Evolutionary conservation across 1,140 invertebrate genomes (phyloP), one percentile per base, ranked within the genome.

Genomic region (Heliconius melpomene): DNA sequence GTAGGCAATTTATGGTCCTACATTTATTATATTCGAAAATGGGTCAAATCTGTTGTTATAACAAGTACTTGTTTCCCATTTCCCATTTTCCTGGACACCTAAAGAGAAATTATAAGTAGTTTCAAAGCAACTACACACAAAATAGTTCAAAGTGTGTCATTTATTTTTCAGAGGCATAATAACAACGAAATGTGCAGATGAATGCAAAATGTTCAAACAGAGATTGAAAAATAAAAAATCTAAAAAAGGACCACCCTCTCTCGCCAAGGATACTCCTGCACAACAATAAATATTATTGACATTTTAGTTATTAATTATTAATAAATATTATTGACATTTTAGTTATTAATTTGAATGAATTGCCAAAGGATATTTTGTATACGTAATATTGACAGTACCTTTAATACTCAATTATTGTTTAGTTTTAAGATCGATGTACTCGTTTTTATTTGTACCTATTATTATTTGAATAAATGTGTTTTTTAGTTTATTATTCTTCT

Each of bases 171-270:
- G 95, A 57, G 90, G 86, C 78, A 91, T 95, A 13, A 96, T 96
- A 23, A 96, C 95, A 5, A 95, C 95, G 0, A 96, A 96, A 88
- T 96, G 96, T 83, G 95, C 96, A 5, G 96, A 96, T 78, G 96
- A 96, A 87, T 95, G 95, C 79, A 96, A 96, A 89, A 96, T 96
- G 95, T 89, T 84, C 38, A 91, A 89, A 75, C 82, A 72, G 60
- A 29, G 60, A 29, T 7, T 66, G 26, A 66, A 66, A 29, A 66
- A 66, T 13, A 73, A 82, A 86, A 83, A 72, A 71, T 9, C 40
- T 79, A 32, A 79, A 54, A 75, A 36, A 70, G 18, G 66, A 71
- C 60, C 60, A 0, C 26, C 60, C 6, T 66, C 60, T 29, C 60
- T 66, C 11, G 11, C 26, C 23, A 66, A 66, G 60, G 60, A 29